phyloP scores from a whole-genome alignment of 1,140 invertebrate species.

The Trichoplusia ni region DNA sequence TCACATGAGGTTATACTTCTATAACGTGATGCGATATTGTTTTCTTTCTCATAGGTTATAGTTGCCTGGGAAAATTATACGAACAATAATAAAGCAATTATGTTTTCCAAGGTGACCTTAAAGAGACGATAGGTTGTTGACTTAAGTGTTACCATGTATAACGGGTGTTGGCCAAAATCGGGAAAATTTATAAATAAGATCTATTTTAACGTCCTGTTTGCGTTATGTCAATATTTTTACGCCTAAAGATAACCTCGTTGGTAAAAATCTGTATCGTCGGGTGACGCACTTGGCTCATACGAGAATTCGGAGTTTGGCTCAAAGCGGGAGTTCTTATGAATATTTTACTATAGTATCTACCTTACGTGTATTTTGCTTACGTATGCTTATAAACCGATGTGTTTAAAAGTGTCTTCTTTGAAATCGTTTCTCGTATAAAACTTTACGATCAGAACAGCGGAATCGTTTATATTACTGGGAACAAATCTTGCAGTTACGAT shows the following conservation, averaged over 20 bases:
- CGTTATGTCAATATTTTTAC: not conserved
- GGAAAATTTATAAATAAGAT: too few relatives aligned
- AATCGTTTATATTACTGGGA: constrained; percentile 8
- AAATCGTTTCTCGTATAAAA: not conserved
- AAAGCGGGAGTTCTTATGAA: not conserved
- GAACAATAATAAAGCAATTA: too few relatives aligned
- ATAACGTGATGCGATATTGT: too few relatives aligned
- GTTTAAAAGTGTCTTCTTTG: constrained; percentile 1
- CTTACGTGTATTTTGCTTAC: constrained; percentile 12
- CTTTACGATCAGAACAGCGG: not conserved
- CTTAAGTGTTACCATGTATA: too few relatives aligned
- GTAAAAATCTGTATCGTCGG: not conserved
- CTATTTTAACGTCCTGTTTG: too few relatives aligned
- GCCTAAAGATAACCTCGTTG: not conserved
- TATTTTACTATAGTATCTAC: constrained; percentile 4
- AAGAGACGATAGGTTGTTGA: too few relatives aligned
- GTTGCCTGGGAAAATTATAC: too few relatives aligned
- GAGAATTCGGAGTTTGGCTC: too few relatives aligned
- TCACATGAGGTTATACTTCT: too few relatives aligned
- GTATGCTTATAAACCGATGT: not conserved
- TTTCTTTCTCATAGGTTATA: too few relatives aligned
- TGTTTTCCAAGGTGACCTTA: too few relatives aligned
- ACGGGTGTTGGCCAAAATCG: too few relatives aligned
- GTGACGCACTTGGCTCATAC: constrained; percentile 45
- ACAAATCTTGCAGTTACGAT: not conserved